These are phyloP conservation scores for Ectemnius lituratus DNA, from an alignment of 2,888 invertebrate species.

Conservation along the genomic window DNA sequence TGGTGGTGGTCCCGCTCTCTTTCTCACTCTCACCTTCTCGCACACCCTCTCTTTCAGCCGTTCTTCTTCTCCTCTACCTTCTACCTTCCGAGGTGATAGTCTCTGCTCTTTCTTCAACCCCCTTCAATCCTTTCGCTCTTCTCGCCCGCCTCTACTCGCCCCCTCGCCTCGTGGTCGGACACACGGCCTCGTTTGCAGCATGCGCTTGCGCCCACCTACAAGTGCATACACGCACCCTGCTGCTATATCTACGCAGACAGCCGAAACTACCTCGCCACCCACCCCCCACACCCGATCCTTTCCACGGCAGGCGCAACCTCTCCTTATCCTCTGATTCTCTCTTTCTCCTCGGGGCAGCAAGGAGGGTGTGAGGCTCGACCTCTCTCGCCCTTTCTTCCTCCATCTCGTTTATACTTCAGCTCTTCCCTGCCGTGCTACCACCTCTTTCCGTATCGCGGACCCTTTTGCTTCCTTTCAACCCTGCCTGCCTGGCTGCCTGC, in stretches of 20 bases:
- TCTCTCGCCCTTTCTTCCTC: too few relatives aligned
- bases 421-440: slow-evolving; percentile 16
- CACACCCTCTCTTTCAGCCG: slow-evolving; percentile 5
- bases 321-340: slow-evolving; percentile 12
- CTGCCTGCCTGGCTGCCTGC: slow-evolving; percentile 35
- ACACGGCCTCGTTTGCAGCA: slow-evolving; percentile 31
- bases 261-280: too few relatives aligned
- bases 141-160: slow-evolving; percentile 15
- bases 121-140: slow-evolving; percentile 48
- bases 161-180: slow-evolving; percentile 37
- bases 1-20: slow-evolving; percentile 18
- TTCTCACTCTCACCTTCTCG: slow-evolving; percentile 4
- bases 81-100: neutral
- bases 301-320: slow-evolving; percentile 16
- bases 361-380: too few relatives aligned
- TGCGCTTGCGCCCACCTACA: slow-evolving; percentile 54
- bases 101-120: slow-evolving; percentile 43
- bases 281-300: neutral
- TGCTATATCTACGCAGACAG: slow-evolving; percentile 4
- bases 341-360: neutral
- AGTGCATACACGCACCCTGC: slow-evolving; percentile 38
- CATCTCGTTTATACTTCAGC: too few relatives aligned
- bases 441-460: slow-evolving; percentile 21
- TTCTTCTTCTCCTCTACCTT: slow-evolving; percentile 17
- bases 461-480: slow-evolving; percentile 43